Evolutionary conservation across 2,888 invertebrate genomes (phyloP).

Genomic region (Balanococcus diminutus): DNA sequence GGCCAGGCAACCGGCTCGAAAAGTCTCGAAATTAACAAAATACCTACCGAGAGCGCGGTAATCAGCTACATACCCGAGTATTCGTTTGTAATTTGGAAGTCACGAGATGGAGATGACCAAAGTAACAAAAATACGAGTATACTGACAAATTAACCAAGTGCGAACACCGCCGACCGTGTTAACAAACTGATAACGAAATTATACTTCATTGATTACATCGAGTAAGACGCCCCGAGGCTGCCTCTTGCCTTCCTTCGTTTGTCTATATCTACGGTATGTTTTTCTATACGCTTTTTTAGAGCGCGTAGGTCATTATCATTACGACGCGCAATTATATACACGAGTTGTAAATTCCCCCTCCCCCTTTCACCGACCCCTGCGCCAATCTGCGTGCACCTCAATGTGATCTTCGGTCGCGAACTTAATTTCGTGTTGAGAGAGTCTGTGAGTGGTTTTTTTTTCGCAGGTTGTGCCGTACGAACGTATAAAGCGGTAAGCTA

Average conservation of each 20-base stretch:
- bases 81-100: not conserved
- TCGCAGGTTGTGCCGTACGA: not conserved
- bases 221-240: not conserved
- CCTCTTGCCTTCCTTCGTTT: not conserved
- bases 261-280: not conserved
- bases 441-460: not conserved
- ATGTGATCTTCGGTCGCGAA: constrained; percentile 14
- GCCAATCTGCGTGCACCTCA: not conserved
- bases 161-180: constrained; percentile 16
- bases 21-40: constrained; percentile 3
- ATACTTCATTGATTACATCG: constrained; percentile 45
- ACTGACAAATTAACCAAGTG: not conserved
- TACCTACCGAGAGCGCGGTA: not conserved
- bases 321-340: not conserved
- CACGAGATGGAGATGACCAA: not conserved
- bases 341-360: not conserved
- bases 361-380: too few relatives aligned
- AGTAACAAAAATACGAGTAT: not conserved
- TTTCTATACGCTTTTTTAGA: not conserved
- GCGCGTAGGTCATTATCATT: constrained; percentile 29
- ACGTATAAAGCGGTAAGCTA: too few relatives aligned
- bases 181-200: constrained; percentile 49
- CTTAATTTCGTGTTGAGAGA: not conserved
- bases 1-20: not conserved
- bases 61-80: not conserved